Evolutionary conservation across 2,113 vertebrate genomes (phyloP).

Genomic region (Pao palembangensis): DNA sequence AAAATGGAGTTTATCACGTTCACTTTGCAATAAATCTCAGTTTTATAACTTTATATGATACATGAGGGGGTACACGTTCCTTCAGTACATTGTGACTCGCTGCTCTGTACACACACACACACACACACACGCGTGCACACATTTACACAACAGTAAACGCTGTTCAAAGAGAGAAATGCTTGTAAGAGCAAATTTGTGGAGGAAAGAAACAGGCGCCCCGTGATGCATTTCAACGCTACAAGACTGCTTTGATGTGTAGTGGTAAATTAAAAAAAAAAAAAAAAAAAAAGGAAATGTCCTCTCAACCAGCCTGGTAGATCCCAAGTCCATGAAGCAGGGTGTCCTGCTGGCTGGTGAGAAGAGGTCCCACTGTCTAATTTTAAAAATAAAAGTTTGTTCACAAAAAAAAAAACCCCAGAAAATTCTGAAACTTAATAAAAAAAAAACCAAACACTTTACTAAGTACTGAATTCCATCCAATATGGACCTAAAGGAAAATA

Average conservation of each 20-base stretch:
- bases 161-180: constrained; percentile 54
- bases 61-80: constrained; percentile 63
- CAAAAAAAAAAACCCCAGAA: constrained; percentile 1
- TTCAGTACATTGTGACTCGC: constrained; percentile 67
- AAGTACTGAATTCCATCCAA: constrained; percentile 72
- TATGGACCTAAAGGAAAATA: constrained; percentile 72
- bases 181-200: constrained; percentile 25
- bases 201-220: background rate
- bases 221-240: constrained; percentile 1
- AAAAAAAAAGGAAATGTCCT: background rate
- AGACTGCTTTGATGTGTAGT: background rate
- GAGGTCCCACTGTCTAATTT: constrained; percentile 1
- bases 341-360: constrained; percentile 30
- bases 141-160: constrained; percentile 68
- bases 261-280: background rate
- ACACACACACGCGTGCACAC: constrained; percentile 20
- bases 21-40: constrained; percentile 73
- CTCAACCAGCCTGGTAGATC: background rate
- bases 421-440: too few species aligned
- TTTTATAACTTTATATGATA: constrained; percentile 72
- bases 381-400: constrained; percentile 11
- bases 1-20: constrained; percentile 76
- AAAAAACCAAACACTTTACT: constrained; percentile 6
- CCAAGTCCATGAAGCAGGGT: constrained; percentile 5
- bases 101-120: constrained; percentile 53